A percentile compares a stretch with the other conserved stretches of the same genome.
phyloP scores from a whole-genome alignment of 2,113 vertebrate species.

The Corvus cornix region DNA sequence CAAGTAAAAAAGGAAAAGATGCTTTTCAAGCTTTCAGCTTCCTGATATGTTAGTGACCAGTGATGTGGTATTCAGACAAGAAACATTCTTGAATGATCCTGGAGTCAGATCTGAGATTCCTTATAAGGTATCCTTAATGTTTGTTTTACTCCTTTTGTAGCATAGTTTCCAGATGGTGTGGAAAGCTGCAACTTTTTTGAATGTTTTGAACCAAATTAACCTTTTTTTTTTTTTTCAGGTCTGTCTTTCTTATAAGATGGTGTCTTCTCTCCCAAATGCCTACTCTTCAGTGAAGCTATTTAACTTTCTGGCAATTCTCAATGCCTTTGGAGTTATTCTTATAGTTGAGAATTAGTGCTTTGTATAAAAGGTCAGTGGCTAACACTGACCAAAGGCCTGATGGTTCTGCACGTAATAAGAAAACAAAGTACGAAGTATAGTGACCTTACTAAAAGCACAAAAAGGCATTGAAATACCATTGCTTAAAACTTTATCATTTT shows the following conservation, averaged over 20 bases:
- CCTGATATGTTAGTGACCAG: not conserved
- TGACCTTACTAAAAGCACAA: not conserved
- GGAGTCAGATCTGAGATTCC: constrained; percentile 27
- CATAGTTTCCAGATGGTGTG: constrained; percentile 3
- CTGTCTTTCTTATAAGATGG: not conserved
- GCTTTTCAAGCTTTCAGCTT: not conserved
- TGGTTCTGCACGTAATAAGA: not conserved
- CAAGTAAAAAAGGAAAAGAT: not conserved
- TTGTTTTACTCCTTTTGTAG: constrained; percentile 1
- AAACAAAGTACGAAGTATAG: not conserved
- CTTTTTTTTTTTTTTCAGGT: not conserved
- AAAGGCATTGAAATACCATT: not conserved
- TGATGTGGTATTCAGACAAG: not conserved
- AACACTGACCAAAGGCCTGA: not conserved
- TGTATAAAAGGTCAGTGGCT: not conserved
- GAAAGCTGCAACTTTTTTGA: not conserved
- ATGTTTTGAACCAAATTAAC: not conserved
- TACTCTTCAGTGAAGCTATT: not conserved
- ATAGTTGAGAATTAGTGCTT: not conserved
- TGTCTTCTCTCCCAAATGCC: not conserved
- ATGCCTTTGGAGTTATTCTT: not conserved
- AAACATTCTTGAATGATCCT: constrained; percentile 4
- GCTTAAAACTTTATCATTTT: not conserved
- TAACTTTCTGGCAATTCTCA: not conserved
- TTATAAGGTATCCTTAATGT: constrained; percentile 46